These are phyloP conservation scores for Molorchus minor DNA, from an alignment of 2,888 invertebrate genomes.

Conservation along the genomic window DNA sequence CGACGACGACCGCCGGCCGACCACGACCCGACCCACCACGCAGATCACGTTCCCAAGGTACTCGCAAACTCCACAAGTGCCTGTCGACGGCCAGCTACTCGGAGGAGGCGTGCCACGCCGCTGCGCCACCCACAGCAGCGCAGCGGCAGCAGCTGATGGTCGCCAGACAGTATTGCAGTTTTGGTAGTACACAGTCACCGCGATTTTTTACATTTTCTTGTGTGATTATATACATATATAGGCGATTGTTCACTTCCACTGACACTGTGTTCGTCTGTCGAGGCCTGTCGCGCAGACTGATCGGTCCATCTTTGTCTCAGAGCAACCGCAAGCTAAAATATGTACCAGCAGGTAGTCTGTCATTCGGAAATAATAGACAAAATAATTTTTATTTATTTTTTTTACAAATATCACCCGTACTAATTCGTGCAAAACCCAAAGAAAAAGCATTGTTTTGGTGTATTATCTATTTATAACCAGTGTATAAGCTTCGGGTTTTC, in stretches of 20 bases:
- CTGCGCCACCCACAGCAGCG: constrained; percentile 61
- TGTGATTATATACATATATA: constrained; percentile 24
- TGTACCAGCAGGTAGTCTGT: too few species aligned
- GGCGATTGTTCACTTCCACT: constrained; percentile 23
- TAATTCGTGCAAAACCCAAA: too few species aligned
- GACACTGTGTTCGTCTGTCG: neutral
- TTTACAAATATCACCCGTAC: too few species aligned
- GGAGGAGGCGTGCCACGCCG: constrained; percentile 70
- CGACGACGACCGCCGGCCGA: constrained; percentile 51
- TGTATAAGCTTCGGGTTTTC: too few species aligned
- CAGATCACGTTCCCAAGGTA: constrained; percentile 94
- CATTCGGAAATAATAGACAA: too few species aligned
- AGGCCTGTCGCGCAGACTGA: neutral
- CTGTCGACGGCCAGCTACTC: constrained; percentile 88
- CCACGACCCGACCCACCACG: constrained; percentile 71
- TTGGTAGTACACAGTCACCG: constrained; percentile 88
- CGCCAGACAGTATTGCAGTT: constrained; percentile 94
- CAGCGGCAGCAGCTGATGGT: constrained; percentile 74
- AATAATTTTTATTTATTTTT: too few species aligned
- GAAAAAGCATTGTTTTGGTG: constrained; percentile 7
- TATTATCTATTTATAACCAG: neutral
- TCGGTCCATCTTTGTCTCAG: neutral
- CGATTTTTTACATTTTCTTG: constrained; percentile 30
- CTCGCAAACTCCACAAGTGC: constrained; percentile 92
- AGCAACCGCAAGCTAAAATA: too few species aligned